Evolutionary conservation across 2,797 vertebrate genomes (phyloP), one percentile per base, ranked within the genome.

Genomic region (Mastacembelus armatus): DNA sequence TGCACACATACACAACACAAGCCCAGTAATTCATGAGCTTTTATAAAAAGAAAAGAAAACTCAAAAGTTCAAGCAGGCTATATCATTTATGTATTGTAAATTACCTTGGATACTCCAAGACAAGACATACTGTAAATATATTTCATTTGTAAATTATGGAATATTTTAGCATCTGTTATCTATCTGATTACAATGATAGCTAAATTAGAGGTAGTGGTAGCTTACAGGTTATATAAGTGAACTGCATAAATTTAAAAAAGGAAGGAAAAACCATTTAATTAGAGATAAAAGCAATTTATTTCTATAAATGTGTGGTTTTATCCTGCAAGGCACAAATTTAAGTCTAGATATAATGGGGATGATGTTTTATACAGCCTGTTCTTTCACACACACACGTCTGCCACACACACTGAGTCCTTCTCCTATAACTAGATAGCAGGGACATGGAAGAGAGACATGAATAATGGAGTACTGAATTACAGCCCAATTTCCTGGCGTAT

Each of bases 391-490:
- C 30, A 49, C n/a, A 26, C 15, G 45, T 18, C 40, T 8, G 14
- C 3, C 3, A 5, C 4, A 26, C 35, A 26, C 35, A 22, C 18
- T 39, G n/a, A 50, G 21, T 29, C 21, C 9, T 49, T 16, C 11
- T 54, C n/a, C 30, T 45, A 18, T 7, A 58, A 27, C 56, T 16
- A 64, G 10, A 59, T 8, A 56, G 29, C 36, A 55, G 58, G 10
- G 21, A 66, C 11, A 2, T 10, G 10, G 30, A 68, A 4, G 19
- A 45, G 55, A 56, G 24, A 65, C 49, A 63, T 70, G 54, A 80
- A 78, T 77, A 73, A 80, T 71, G 54, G 35, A 80, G 40, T 39
- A 42, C 24, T 62, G 80, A 80, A 81, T 83, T 72, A 72, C 30
- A 19, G 43, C 38, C 58, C 39, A 62, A 66, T 76, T 61, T 66